A percentile compares a stretch with the other conserved stretches of the same genome.
Conservation (phyloP, 2,113 vertebrate species). For the Heterochromis multidens region DNA sequence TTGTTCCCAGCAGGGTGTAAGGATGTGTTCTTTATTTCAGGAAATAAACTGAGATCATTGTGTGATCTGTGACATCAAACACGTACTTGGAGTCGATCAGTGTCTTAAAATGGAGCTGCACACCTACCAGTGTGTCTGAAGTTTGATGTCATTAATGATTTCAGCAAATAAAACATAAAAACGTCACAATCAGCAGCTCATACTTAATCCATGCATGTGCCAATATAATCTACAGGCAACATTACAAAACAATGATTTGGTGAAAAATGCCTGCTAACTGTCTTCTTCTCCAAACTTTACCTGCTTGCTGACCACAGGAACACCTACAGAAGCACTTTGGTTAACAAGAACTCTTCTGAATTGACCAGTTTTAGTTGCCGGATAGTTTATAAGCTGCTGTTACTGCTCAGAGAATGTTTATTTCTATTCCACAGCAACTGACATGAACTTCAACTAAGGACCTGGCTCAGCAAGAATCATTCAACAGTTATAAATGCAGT, state of each 20-base stretch:
- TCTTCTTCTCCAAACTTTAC: accelerated
- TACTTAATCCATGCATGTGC: no score
- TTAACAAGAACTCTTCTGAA: not conserved
- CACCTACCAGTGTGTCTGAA: accelerated
- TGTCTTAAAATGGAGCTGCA: not conserved
- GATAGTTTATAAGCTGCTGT: not conserved
- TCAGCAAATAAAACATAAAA: not conserved
- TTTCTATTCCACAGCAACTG: not conserved
- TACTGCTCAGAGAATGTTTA: not conserved
- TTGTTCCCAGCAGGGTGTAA: not conserved
- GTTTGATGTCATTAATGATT: no score
- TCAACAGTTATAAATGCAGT: not conserved
- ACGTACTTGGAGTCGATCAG: not conserved
- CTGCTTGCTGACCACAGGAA: not conserved
- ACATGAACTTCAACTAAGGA: not conserved
- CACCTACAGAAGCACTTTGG: not conserved
- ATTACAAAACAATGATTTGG: not conserved
- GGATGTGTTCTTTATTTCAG: not conserved
- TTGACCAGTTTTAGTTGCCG: not conserved
- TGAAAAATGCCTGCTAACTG: not conserved
- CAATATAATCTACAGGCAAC: not conserved
- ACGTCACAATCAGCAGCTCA: no score
- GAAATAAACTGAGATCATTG: not conserved
- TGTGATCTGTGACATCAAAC: no score
- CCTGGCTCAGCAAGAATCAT: not conserved